Evolutionary conservation across 2,888 invertebrate species (phyloP), one percentile per base, ranked within the genome.

Genomic region (Andrena bucephala): DNA sequence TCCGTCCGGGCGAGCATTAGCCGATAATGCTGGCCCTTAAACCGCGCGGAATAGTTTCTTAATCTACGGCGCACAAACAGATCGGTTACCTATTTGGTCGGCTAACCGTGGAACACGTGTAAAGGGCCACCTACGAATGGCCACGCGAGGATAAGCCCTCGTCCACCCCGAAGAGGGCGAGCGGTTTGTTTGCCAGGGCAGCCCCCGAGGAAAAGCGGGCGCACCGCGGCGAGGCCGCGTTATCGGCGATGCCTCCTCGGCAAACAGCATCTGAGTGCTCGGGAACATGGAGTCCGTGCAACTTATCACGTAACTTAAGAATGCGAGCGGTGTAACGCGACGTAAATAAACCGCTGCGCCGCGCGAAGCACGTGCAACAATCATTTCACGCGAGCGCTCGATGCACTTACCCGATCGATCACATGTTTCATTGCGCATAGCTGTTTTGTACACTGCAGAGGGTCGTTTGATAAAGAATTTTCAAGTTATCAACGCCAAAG

Each of bases 61-160:
- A 89, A 91, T 91, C 89, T 87, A 86, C 75, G 72, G 83, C 82
- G 80, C 62, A 87, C 90, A 90, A 91, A 92, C 86, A 90, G 87
- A 91, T 87, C 85, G 85, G 84, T 91, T 89, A 82, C 87, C 87
- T 86, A 82, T 87, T 89, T 87, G 68, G 52, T 77, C 60, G 77
- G 75, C 42, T 65, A 48, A 73, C 54, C 67, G 63, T 63, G 78
- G 84, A 90, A 90, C 91, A 91, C 88, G 85, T 89, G 91, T 90
- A 89, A 84, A 79, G 84, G 67, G 65, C 74, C 54, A 54, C 54
- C 54, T 78, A 52, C 68, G 76, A 78, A 77, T 69, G 65, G 83
- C 29, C 50, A 73, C 73, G 72, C 69, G 20, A 29, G 78, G 76
- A 86, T 83, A 87, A 82, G 71, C 66, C 33, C 69, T 10, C 20